A percentile compares a stretch with the other conserved stretches of the same genome.
Conservation (phyloP, 2,888 invertebrate genomes). For the Creontiades dilutus region DNA sequence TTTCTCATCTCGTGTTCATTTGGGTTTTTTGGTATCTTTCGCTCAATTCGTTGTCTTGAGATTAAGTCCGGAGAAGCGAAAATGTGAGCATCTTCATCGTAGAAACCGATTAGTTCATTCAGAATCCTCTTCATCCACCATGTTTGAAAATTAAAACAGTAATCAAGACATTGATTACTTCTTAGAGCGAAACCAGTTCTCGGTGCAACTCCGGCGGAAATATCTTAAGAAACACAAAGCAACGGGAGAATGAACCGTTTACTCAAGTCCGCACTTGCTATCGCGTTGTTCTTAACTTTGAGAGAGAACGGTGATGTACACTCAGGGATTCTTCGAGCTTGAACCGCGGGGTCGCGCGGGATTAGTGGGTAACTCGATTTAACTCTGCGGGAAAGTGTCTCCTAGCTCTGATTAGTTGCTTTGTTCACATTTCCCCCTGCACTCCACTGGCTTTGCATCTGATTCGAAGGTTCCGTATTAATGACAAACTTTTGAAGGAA, state of each 20-base stretch:
- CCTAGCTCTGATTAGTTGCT: conserved; percentile 44
- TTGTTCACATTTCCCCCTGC: background rate
- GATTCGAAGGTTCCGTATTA: background rate
- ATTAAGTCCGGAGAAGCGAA: no score
- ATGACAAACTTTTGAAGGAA: no score
- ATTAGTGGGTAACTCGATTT: conserved; percentile 51
- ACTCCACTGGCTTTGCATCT: background rate
- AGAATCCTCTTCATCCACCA: background rate
- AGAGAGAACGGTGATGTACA: conserved; percentile 39
- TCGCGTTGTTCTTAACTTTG: conserved; percentile 38
- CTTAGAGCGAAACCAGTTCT: background rate
- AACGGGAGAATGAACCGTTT: conserved; percentile 22
- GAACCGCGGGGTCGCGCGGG: conserved; percentile 12
- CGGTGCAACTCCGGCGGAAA: conserved; percentile 1
- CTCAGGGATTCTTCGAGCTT: conserved; percentile 42
- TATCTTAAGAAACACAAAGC: conserved; percentile 20
- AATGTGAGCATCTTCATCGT: no score
- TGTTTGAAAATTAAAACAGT: background rate
- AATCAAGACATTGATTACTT: background rate
- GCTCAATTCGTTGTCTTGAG: no score
- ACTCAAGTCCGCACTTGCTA: background rate
- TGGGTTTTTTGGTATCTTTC: no score
- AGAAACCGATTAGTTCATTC: no score
- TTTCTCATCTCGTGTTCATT: no score
- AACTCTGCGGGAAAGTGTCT: conserved; percentile 43